Conservation (phyloP, 2,888 invertebrate genomes). For the Phania funesta region DNA sequence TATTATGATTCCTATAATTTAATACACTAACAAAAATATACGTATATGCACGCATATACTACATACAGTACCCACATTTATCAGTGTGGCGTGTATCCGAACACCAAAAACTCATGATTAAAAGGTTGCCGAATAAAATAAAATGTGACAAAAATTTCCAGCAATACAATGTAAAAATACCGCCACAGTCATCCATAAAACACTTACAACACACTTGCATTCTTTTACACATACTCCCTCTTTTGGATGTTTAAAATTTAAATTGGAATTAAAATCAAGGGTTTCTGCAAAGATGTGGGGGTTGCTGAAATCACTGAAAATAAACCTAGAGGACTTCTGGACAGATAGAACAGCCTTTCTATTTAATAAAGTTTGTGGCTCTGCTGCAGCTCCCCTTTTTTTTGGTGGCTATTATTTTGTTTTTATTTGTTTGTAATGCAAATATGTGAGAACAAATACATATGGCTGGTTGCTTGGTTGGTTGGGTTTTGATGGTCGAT, state of each 20-base stretch:
- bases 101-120: constrained; percentile 26
- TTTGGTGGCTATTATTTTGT: neutral
- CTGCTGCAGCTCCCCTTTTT: neutral
- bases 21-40: neutral
- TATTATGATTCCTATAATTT: neutral
- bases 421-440: neutral
- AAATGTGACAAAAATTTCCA: constrained; percentile 11
- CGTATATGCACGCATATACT: neutral
- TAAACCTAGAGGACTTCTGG: neutral
- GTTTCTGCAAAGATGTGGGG: neutral
- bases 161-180: neutral
- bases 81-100: neutral
- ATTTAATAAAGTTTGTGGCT: neutral
- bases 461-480: constrained; percentile 35
- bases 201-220: neutral
- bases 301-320: neutral
- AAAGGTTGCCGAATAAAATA: constrained; percentile 8
- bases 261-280: constrained; percentile 48
- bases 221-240: neutral
- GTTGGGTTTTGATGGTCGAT: constrained; percentile 37
- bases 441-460: constrained; percentile 26
- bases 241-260: constrained; percentile 30
- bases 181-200: neutral
- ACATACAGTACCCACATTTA: neutral
- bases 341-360: neutral